phyloP scores from a whole-genome alignment of 2,113 vertebrate genomes.

The Neodon shergylaensis region DNA sequence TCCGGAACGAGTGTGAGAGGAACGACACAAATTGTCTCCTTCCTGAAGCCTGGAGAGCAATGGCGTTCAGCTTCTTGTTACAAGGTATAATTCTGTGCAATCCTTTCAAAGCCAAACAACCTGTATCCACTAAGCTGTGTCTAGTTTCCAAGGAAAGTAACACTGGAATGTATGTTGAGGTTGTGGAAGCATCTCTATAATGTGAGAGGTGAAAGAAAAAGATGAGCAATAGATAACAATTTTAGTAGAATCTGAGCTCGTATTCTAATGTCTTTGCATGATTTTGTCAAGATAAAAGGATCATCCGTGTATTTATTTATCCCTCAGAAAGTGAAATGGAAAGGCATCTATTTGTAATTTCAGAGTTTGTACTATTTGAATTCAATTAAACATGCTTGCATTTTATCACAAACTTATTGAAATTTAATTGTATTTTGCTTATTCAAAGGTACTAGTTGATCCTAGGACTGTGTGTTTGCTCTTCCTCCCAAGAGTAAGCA shows the following conservation, averaged over 20 bases:
- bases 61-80: conserved; percentile 1
- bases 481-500: background rate
- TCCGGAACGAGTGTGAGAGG: background rate
- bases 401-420: conserved; percentile 29
- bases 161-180: background rate
- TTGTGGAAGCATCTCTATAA: conserved; percentile 16
- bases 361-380: conserved; percentile 14
- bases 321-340: background rate
- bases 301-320: background rate
- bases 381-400: background rate
- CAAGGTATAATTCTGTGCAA: background rate
- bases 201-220: conserved; percentile 18
- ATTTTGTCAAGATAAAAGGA: background rate
- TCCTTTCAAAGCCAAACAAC: background rate
- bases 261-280: background rate
- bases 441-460: background rate
- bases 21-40: background rate
- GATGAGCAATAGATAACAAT: conserved; percentile 19
- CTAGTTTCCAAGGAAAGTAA: conserved; percentile 28
- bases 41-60: background rate
- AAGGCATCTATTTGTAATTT: background rate
- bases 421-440: conserved; percentile 17
- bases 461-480: background rate
- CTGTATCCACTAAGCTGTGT: conserved; percentile 44
- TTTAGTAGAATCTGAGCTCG: background rate